phyloP scores from a whole-genome alignment of 1,140 invertebrate species.

The Drosophila cardini region DNA sequence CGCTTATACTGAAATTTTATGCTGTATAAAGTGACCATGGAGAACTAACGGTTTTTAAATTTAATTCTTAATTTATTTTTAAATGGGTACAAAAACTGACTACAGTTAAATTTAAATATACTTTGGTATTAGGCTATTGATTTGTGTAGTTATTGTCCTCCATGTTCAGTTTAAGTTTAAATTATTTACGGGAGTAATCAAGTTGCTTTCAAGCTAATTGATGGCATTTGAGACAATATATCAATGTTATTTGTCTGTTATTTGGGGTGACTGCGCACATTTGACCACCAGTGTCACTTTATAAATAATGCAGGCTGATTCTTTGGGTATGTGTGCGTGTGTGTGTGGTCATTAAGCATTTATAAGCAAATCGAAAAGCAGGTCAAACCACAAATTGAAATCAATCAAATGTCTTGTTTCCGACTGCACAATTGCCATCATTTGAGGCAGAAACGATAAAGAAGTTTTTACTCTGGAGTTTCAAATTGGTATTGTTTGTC shows the following conservation, averaged over 20 bases:
- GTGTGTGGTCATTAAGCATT: slow-evolving; percentile 23
- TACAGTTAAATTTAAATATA: background rate
- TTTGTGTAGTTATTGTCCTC: background rate
- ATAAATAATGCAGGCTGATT: slow-evolving; percentile 29
- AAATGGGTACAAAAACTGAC: background rate
- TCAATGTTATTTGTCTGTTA: slow-evolving; percentile 5
- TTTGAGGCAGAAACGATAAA: background rate
- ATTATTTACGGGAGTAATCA: background rate
- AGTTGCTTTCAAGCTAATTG: background rate
- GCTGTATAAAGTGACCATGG: background rate
- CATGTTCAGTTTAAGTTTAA: background rate
- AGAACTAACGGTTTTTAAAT: background rate
- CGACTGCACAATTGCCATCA: slow-evolving; percentile 10
- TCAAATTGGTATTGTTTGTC: background rate
- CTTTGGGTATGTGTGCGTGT: background rate
- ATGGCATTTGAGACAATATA: slow-evolving; percentile 10
- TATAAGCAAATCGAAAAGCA: slow-evolving; percentile 2
- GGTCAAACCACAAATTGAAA: slow-evolving; percentile 26
- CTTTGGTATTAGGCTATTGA: background rate
- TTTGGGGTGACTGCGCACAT: background rate
- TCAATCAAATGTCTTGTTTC: slow-evolving; percentile 26
- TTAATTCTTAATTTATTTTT: background rate
- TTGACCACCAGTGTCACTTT: slow-evolving; percentile 9
- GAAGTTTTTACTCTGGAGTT: background rate
- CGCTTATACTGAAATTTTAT: too few relatives aligned